phyloP scores from a whole-genome alignment of 2,888 invertebrate genomes.

The Strigamia maritima region DNA sequence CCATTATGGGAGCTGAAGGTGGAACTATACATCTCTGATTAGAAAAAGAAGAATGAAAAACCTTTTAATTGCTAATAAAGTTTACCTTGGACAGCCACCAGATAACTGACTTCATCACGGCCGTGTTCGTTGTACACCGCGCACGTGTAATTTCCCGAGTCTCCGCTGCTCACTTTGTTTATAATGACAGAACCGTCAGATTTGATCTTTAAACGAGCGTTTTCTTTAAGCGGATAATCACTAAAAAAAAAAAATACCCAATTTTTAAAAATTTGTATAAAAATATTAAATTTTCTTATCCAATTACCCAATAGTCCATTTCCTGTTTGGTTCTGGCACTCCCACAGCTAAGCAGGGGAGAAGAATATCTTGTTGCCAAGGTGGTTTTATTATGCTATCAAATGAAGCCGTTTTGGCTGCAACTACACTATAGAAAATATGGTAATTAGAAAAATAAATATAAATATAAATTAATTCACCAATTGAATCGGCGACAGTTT shows the following conservation, averaged over 20 bases:
- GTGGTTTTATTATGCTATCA: slow-evolving; percentile 24
- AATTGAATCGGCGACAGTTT: not conserved
- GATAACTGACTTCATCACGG: slow-evolving; percentile 17
- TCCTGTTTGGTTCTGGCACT: slow-evolving; percentile 36
- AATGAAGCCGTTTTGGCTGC: slow-evolving; percentile 40
- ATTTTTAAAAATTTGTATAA: not conserved
- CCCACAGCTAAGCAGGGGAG: slow-evolving; percentile 39
- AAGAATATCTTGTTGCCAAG: slow-evolving; percentile 37
- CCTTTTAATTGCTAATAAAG: not conserved
- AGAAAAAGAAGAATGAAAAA: not conserved
- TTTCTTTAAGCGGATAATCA: too few species aligned
- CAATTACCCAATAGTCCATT: slow-evolving; percentile 40
- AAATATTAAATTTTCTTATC: not conserved
- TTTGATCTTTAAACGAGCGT: not conserved
- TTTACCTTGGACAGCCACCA: slow-evolving; percentile 10
- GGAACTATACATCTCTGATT: slow-evolving; percentile 45
- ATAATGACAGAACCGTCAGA: slow-evolving; percentile 20
- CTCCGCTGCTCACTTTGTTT: slow-evolving; percentile 3
- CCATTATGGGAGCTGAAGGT: slow-evolving; percentile 45
- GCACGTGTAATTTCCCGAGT: not conserved
- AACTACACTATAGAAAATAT: slow-evolving; percentile 21
- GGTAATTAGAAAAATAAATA: too few species aligned
- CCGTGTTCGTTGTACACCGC: not conserved
- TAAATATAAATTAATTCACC: not conserved
- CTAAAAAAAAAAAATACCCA: not conserved